These are phyloP conservation scores for Phymastichus coffea DNA, from an alignment of 1,140 invertebrate genomes.

Conservation along the genomic window DNA sequence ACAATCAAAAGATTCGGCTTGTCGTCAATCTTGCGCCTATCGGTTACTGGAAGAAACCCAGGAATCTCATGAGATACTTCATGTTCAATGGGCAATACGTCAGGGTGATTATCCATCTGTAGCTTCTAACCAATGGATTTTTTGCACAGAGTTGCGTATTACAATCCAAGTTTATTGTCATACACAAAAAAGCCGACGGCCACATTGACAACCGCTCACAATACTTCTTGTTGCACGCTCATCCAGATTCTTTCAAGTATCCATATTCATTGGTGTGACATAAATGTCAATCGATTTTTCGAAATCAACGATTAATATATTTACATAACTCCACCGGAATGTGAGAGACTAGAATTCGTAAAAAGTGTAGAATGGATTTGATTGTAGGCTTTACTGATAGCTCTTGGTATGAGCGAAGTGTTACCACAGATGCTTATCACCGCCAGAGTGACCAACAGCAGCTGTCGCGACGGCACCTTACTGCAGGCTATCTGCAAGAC, in stretches of 20 bases:
- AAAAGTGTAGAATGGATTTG: constrained; percentile 27
- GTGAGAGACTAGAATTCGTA: too few species aligned
- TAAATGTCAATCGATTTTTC: too few species aligned
- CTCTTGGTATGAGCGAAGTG: constrained; percentile 52
- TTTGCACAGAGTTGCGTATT: not conserved
- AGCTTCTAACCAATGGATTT: too few species aligned
- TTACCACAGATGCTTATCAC: constrained; percentile 53
- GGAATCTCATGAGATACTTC: not conserved
- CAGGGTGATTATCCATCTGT: too few species aligned
- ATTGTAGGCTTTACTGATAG: constrained; percentile 42
- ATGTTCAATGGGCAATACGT: not conserved
- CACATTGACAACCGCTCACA: not conserved
- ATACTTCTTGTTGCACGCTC: too few species aligned
- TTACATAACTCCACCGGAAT: not conserved
- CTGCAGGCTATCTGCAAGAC: not conserved
- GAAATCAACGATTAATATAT: constrained; percentile 39
- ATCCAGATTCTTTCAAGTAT: too few species aligned
- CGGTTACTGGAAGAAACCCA: constrained; percentile 33
- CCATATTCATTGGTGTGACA: too few species aligned
- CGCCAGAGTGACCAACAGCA: constrained; percentile 39
- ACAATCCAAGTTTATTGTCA: not conserved
- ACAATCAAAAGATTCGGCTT: constrained; percentile 56
- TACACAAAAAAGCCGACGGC: too few species aligned
- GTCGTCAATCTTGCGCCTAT: constrained; percentile 60
- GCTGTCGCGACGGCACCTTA: not conserved